Evolutionary conservation across 2,113 vertebrate genomes (phyloP).

Genomic region (Bos indicus): DNA sequence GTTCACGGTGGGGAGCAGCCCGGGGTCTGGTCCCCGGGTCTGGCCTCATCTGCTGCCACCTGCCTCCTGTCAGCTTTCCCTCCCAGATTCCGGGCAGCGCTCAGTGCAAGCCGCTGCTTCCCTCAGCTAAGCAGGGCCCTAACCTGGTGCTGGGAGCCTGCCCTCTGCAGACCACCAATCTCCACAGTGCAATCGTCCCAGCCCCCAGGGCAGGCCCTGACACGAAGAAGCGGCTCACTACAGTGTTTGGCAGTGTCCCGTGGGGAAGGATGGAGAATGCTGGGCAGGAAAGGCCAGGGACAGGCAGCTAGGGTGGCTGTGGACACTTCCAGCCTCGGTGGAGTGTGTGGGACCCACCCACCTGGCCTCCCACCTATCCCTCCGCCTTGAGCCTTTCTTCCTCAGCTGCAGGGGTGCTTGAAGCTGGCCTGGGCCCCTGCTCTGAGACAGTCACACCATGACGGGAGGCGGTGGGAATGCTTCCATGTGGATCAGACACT

Average conservation of each 20-base stretch:
- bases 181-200: neutral
- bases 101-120: neutral
- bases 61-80: neutral
- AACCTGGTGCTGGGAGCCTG: accelerated
- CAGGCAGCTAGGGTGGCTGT: neutral
- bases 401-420: neutral
- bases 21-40: too few relatives aligned
- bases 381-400: neutral
- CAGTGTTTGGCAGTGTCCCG: accelerated
- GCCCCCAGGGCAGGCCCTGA: neutral
- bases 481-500: neutral
- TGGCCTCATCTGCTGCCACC: neutral
- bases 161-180: neutral
- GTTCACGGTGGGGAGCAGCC: neutral
- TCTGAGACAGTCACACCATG: neutral
- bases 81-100: accelerated
- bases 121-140: neutral
- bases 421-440: neutral
- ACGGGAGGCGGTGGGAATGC: accelerated
- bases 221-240: neutral
- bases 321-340: too few relatives aligned
- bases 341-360: too few relatives aligned
- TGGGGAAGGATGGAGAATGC: neutral
- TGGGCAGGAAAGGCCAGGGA: neutral
- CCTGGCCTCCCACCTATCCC: accelerated